Conservation (phyloP, 2,888 invertebrate species). For the Zaprionus obscuricornis region DNA sequence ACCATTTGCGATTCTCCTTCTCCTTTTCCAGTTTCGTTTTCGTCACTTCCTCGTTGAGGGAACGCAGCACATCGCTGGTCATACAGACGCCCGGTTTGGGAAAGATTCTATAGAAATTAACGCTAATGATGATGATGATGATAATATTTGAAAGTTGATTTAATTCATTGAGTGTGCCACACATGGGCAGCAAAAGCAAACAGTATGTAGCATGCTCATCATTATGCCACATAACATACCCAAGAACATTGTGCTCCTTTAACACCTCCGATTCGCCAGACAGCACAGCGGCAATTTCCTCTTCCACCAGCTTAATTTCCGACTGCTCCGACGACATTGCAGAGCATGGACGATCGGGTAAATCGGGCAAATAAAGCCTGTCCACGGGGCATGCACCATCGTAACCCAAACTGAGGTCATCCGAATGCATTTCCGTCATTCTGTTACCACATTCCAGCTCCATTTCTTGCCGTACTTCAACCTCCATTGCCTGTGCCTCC, state of each 20-base stretch:
- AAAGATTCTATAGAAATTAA: constrained; percentile 88
- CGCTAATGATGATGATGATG: too few species aligned
- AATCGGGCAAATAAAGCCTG: constrained; percentile 59
- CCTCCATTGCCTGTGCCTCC: constrained; percentile 1
- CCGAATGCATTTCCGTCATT: constrained; percentile 68
- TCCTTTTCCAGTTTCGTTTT: constrained; percentile 84
- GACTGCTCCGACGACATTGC: constrained; percentile 72
- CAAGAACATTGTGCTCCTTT: constrained; percentile 87
- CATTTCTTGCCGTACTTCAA: constrained; percentile 15
- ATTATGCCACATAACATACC: constrained; percentile 47
- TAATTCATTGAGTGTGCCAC: constrained; percentile 19
- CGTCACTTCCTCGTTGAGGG: constrained; percentile 85
- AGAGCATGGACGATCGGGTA: constrained; percentile 76
- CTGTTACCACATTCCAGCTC: constrained; percentile 51
- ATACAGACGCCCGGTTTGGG: constrained; percentile 87
- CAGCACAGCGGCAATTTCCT: constrained; percentile 88
- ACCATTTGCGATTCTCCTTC: constrained; percentile 87
- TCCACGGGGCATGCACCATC: constrained; percentile 1
- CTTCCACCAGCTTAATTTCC: constrained; percentile 85
- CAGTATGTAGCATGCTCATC: neutral
- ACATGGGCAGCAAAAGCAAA: neutral
- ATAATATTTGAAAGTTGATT: constrained; percentile 33
- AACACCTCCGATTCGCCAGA: constrained; percentile 88
- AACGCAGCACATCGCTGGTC: constrained; percentile 88
- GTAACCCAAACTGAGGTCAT: constrained; percentile 33